Percentiles rank a stretch among this genome's conserved stretches.
phyloP scores from a whole-genome alignment of 2,888 invertebrate genomes.

The Byasa hedistus region DNA sequence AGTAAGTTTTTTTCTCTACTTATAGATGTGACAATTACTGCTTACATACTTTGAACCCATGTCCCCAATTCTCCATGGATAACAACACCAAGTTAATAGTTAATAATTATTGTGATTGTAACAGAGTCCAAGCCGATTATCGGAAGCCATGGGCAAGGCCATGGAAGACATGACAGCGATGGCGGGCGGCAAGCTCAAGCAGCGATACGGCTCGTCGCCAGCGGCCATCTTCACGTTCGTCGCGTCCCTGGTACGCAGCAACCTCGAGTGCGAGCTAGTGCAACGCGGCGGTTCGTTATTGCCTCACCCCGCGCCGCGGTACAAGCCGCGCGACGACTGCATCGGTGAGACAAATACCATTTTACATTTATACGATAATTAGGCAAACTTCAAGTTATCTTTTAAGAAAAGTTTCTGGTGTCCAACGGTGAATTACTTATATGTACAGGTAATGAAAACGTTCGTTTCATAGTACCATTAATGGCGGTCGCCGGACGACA shows the following conservation, averaged over 20 bases:
- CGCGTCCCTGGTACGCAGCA: constrained; percentile 92
- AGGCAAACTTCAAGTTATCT: neutral
- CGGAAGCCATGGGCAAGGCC: constrained; percentile 93
- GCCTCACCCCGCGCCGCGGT: constrained; percentile 76
- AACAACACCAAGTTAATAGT: neutral
- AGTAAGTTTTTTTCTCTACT: constrained; percentile 60
- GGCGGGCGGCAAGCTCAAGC: constrained; percentile 89
- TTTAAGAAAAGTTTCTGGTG: too few relatives aligned
- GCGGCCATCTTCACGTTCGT: constrained; percentile 90
- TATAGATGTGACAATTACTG: too few relatives aligned
- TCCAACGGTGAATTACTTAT: too few relatives aligned
- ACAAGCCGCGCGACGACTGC: constrained; percentile 88
- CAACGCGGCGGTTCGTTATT: constrained; percentile 90
- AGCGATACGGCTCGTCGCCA: constrained; percentile 80
- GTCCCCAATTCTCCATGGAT: too few relatives aligned
- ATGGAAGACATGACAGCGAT: constrained; percentile 97
- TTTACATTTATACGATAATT: neutral
- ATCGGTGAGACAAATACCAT: constrained; percentile 74
- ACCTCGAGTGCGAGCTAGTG: constrained; percentile 94
- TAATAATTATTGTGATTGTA: neutral
- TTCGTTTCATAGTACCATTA: constrained; percentile 84
- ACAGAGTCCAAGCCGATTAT: constrained; percentile 85
- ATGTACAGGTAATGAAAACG: too few relatives aligned
- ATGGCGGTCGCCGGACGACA: constrained; percentile 93
- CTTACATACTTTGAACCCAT: too few relatives aligned